Evolutionary conservation across 1,140 invertebrate genomes (phyloP).

Genomic region (Bilobella aurantiaca): DNA sequence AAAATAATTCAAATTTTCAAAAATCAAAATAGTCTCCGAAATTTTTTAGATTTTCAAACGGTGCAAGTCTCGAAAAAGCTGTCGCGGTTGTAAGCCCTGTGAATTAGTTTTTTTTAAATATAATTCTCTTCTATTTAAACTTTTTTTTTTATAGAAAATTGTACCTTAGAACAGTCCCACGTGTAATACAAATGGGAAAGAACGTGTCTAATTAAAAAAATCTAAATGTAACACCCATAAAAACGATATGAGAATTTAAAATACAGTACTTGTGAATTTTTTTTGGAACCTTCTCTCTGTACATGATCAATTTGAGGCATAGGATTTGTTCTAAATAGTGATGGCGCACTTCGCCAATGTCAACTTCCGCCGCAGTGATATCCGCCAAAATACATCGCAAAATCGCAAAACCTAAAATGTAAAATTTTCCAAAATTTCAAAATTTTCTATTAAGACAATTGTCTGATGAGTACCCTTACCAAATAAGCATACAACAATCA

Average conservation of each 20-base stretch:
- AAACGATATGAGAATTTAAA: too few species aligned
- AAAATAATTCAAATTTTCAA: background rate
- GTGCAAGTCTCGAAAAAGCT: constrained; percentile 15
- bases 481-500: constrained; percentile 4
- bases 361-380: constrained; percentile 16
- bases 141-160: background rate
- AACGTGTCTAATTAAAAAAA: background rate
- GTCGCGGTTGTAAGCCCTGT: constrained; percentile 8
- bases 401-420: too few species aligned
- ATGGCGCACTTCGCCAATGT: constrained; percentile 11
- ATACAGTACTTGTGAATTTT: too few species aligned
- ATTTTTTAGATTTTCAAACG: too few species aligned
- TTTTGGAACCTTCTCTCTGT: background rate
- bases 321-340: constrained; percentile 3
- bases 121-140: too few species aligned
- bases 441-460: too few species aligned
- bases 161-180: background rate
- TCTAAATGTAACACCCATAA: too few species aligned
- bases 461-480: background rate
- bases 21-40: background rate
- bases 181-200: background rate
- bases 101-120: too few species aligned
- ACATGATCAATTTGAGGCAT: background rate
- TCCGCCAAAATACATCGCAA: too few species aligned
- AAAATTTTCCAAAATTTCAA: too few species aligned